Conservation (phyloP, 2,888 invertebrate species). For the Drosophila antonietae region DNA sequence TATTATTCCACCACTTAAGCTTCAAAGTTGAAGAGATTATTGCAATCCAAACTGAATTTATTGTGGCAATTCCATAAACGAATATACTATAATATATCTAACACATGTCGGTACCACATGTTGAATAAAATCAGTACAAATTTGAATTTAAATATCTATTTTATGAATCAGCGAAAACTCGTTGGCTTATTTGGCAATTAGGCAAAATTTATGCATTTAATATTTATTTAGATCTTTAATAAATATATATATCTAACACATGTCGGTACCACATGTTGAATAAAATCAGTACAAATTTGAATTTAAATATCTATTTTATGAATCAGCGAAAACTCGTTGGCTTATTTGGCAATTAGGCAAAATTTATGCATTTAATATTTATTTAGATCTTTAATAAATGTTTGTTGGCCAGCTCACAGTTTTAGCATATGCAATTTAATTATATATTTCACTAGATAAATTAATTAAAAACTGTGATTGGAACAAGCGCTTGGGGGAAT, state of each 20-base stretch:
- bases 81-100: neutral
- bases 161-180: too few relatives aligned
- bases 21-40: too few relatives aligned
- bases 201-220: neutral
- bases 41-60: too few relatives aligned
- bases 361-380: neutral
- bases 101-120: neutral
- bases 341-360: neutral
- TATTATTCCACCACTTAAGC: too few relatives aligned
- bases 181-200: neutral
- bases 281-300: too few relatives aligned
- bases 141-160: too few relatives aligned
- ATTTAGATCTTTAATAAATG: neutral
- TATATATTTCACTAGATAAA: neutral
- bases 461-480: neutral
- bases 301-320: too few relatives aligned
- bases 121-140: too few relatives aligned
- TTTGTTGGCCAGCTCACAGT: constrained; percentile 10
- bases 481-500: neutral
- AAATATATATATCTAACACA: neutral
- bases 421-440: neutral
- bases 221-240: neutral
- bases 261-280: too few relatives aligned
- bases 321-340: neutral
- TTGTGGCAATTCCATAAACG: neutral